Evolutionary conservation across 2,888 invertebrate species (phyloP), one percentile per base, ranked within the genome.

Genomic region (Torymus texanus): DNA sequence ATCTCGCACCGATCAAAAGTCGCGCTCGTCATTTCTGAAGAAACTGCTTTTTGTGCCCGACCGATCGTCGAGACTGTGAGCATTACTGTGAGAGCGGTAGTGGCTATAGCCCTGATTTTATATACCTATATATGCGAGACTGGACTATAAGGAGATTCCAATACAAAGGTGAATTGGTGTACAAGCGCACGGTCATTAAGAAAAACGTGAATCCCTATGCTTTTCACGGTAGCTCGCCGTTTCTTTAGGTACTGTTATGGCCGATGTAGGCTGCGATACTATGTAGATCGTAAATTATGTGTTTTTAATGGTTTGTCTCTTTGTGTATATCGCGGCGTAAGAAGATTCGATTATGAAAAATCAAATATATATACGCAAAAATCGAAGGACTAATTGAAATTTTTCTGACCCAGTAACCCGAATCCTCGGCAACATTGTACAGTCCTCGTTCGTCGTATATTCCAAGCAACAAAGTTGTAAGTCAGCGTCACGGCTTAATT

Each of bases 1-100:
- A 82, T 82, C 82, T 79, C 58, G 72, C 14, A 8, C 58, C 77
- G 76, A 78, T 73, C 24, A 68, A 76, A 81, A 76, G 72, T 62
- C 62, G 77, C 71, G 70, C 41, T 41, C 41, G 14, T 62, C 68
- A 51, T 59, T 70, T 62, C 41, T 65, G 63, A 67, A 67, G 77
- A 80, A 77, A 53, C 67, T 58, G 72, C 74, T 79, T 79, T 80
- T 76, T 76, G 68, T 56, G 68, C 65, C 21, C n/a, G 65, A 21
- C 58, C 58, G 8, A 3, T 29, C 4, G 29, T 5, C 8, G 41
- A 29, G 29, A 5, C 29, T 8, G 41, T 8, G 41, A 41, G 41
- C 41, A 41, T 65, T 61, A 70, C 73, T 66, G 51, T 50, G 73
- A 18, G 67, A 68, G 24, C 41, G 41, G 29, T 56, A 61, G 24